Evolutionary conservation across 2,113 vertebrate genomes (phyloP).

Genomic region (Dicrurus megarhynchus): DNA sequence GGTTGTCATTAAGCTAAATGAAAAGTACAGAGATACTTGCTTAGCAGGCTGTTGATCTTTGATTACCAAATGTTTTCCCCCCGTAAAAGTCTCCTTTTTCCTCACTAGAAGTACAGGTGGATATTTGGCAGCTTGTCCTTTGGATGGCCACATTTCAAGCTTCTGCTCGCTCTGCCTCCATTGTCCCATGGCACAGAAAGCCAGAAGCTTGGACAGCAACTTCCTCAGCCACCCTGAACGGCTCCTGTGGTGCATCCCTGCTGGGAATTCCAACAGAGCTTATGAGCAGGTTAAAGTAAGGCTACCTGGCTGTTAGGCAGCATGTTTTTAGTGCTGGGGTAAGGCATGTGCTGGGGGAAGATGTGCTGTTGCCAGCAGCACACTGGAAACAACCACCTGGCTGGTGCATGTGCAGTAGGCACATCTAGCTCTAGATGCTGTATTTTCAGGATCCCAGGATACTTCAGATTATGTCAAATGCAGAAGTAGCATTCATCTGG

Average conservation of each 20-base stretch:
- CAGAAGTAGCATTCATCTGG: background rate
- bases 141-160: background rate
- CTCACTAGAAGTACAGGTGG: background rate
- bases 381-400: background rate
- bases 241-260: rapidly evolving
- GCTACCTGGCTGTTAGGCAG: background rate
- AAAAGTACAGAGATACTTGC: background rate
- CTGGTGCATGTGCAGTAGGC: background rate
- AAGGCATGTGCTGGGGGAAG: background rate
- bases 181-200: background rate
- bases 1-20: constrained; percentile 14
- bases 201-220: background rate
- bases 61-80: background rate
- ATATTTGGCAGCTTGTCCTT: background rate
- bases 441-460: background rate
- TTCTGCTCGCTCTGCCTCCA: background rate
- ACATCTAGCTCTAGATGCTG: background rate
- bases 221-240: background rate
- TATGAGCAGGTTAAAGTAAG: background rate
- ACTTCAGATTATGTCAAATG: background rate
- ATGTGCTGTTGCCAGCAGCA: background rate
- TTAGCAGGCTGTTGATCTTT: background rate
- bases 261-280: background rate
- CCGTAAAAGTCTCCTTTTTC: background rate
- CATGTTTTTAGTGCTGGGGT: background rate